A percentile compares a stretch with the other conserved stretches of the same genome.
phyloP scores from a whole-genome alignment of 2,113 vertebrate genomes.

The Geococcyx californianus region DNA sequence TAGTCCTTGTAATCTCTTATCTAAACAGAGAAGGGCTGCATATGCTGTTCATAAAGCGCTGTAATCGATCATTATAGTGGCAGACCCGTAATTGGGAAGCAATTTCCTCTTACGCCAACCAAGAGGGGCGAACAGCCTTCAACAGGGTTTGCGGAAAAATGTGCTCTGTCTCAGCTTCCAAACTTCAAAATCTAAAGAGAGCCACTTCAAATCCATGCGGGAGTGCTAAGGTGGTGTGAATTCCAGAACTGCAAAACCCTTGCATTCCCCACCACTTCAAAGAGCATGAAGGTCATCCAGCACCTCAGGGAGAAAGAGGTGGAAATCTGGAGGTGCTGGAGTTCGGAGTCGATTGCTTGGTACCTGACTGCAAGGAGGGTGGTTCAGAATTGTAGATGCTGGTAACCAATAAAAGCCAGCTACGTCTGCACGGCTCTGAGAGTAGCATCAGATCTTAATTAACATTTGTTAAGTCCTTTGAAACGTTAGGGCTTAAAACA shows the following conservation, averaged over 20 bases:
- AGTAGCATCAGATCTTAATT: conserved; percentile 7
- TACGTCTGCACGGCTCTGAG: not conserved
- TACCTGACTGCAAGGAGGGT: not conserved
- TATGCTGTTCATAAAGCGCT: conserved; percentile 49
- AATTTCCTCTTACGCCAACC: not conserved
- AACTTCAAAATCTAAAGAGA: not conserved
- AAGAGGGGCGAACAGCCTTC: not conserved
- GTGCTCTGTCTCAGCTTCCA: not conserved
- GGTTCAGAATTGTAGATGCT: not conserved
- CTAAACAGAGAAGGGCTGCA: conserved; percentile 34
- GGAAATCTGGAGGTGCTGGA: fast-evolving
- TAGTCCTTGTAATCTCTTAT: conserved; percentile 59
- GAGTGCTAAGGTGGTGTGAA: not conserved
- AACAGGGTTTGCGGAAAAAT: not conserved
- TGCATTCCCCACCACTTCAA: not conserved
- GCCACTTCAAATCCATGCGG: not conserved
- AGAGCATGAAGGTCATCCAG: not conserved
- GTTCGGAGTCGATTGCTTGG: not conserved
- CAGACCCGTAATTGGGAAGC: conserved; percentile 31
- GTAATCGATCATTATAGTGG: conserved; percentile 50
- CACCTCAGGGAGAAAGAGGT: not conserved
- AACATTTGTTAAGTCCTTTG: conserved; percentile 3
- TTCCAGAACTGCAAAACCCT: not conserved
- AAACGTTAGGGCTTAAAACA: conserved; percentile 28
- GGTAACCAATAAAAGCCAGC: not conserved